Evolutionary conservation across 1,140 invertebrate species (phyloP), one percentile per base, ranked within the genome.

Genomic region (Zaprionus vittiger): DNA sequence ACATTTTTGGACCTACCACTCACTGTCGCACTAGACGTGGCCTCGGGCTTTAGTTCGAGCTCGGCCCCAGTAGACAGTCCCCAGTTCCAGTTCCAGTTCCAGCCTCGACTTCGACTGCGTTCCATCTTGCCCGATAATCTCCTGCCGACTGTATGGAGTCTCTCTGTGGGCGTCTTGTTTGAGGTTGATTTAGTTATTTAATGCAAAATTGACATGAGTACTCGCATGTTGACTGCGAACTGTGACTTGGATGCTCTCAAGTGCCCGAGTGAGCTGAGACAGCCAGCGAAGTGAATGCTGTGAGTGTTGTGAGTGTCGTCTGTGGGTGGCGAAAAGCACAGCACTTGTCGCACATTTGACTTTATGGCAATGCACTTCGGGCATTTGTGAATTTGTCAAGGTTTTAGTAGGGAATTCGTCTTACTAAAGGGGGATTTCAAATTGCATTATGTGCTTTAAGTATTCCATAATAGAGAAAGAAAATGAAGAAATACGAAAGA

Each of bases 141-240:
- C 9, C 31, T 34, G 9, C 31, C 31, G 31, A 6, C 26, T 65
- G 20, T 11, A 4, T 41, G n/a, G 41, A 41, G 26, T 59, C 6
- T 47, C 41, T 47, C 49, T 47, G 49, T 57, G 62, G 66, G 70
- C 69, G 63, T 74, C 44, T 69, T 83, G 77, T 80, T 86, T 86
- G 66, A 67, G 77, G 65, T 86, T 80, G 80, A 86, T 87, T 86
- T 83, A 87, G 80, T 86, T 87, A 86, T 89, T 86, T 86, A 89
- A 83, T 89, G 80, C 80, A 71, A 79, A 82, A 80, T 83, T 83
- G 80, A 86, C 84, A 73, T 87, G 82, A 83, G 77, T 73, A 63
- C 66, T 63, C 31, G 57, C 31, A 57, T 63, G 38, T 62, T 70
- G 59, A 57, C 59, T 49, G 57, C 57, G 11, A 56, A 67, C 65